Base-by-base conservation (phyloP, 2,113 vertebrate genomes). In the Cinclus mexicanus region DNA sequence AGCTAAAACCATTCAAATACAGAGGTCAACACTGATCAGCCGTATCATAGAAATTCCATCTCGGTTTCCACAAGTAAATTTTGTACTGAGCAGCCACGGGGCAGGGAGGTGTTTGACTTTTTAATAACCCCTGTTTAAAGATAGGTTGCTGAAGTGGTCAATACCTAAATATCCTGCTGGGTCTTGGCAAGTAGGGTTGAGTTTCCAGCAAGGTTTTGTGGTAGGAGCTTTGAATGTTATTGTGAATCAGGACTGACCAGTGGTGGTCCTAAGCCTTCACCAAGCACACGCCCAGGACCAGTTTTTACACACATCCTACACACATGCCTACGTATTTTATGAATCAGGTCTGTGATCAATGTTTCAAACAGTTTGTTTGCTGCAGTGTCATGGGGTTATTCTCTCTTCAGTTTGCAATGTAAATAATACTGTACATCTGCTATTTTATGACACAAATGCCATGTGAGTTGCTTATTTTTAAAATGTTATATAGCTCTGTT, bases 401-500 rank as follows among this genome's bases (percentile, higher is more conserved):
- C 83, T 96, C 94, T 97, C 94, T 94, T 97, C 2, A 9, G 78
- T 96, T 98, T 97, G 94, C 93, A 76, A 21, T 98, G 96, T 98
- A 98, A 98, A 98, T 98, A 97, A 61, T 96, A 89, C 15, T 96
- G 90, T 97, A 96, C 91, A 98, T 91, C 90, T 92, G 96, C 94
- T 96, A 74, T 97, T 97, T 98, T 97, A 93, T 91, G 92, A 97
- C 90, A 93, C 77, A 78, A 94, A 94, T 92, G 74, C 87, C 91
- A 93, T 97, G 90, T 96, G 93, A 96, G 92, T 97, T 88, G 95
- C 94, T 96, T 97, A 90, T 97, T 98, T 97, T 93, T 93, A 87
- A 97, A 95, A 92, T 67, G 42, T 87, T 94, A 50, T 93, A 55
- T 46, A 89, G 47, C 85, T 97, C 93, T 90, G 33, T 92, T 83